Evolutionary conservation across 2,888 invertebrate genomes (phyloP).

Genomic region (Protodeltote pygarga): DNA sequence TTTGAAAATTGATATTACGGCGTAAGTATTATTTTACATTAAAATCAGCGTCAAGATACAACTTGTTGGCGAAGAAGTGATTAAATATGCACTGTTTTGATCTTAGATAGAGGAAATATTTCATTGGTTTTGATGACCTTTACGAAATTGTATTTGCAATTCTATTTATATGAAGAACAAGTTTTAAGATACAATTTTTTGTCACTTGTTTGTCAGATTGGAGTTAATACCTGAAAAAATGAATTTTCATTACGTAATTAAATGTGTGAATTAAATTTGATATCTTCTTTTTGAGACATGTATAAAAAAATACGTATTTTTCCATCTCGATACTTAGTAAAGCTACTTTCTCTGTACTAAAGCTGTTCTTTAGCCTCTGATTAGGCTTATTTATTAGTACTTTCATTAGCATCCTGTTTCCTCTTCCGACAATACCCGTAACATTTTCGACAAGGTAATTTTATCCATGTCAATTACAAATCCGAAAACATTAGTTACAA

Average conservation of each 20-base stretch:
- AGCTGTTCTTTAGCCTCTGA: too few species aligned
- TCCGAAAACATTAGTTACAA: conserved; percentile 39
- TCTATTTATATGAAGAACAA: conserved; percentile 1
- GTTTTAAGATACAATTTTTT: background rate
- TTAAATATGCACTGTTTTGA: conserved; percentile 7
- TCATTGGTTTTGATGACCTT: conserved; percentile 15
- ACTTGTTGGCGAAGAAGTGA: conserved; percentile 7
- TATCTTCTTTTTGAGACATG: too few species aligned
- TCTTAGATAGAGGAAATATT: background rate
- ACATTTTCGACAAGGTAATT: conserved; percentile 9
- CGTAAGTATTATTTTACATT: conserved; percentile 36
- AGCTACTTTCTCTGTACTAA: too few species aligned
- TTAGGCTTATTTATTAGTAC: background rate
- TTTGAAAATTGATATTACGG: conserved; percentile 32
- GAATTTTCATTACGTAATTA: too few species aligned
- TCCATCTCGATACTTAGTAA: too few species aligned
- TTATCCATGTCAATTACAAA: conserved; percentile 35
- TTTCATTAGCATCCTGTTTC: background rate
- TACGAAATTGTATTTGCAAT: conserved; percentile 13
- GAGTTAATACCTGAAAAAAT: too few species aligned
- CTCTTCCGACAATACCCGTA: conserved; percentile 1
- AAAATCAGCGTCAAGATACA: conserved; percentile 5
- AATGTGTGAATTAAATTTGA: too few species aligned
- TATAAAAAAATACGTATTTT: too few species aligned
- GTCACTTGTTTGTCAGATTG: background rate